Evolutionary conservation across 2,888 invertebrate species (phyloP).

Genomic region (Frankliniella intonsa): DNA sequence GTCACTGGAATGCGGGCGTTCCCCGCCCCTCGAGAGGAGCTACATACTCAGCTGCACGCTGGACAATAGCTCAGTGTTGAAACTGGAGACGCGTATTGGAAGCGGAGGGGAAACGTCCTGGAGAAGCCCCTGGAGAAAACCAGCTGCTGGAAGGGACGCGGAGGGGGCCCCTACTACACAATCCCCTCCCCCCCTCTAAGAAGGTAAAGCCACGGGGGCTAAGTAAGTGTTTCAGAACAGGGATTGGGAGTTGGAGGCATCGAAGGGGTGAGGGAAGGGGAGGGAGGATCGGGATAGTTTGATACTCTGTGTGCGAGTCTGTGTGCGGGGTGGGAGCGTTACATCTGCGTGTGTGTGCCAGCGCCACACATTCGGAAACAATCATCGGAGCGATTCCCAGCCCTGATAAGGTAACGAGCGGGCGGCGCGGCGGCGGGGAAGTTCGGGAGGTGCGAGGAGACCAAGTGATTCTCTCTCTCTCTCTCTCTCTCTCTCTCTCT

Average conservation of each 20-base stretch:
- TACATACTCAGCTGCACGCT: too few relatives aligned
- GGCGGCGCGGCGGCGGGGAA: background rate
- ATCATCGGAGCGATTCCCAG: background rate
- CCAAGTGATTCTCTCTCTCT: background rate
- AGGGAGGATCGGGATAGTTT: too few relatives aligned
- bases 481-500: too few relatives aligned
- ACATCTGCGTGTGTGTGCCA: background rate
- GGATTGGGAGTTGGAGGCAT: background rate
- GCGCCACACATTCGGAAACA: constrained; percentile 1
- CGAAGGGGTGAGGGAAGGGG: background rate
- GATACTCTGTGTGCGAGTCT: background rate
- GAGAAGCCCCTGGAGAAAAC: too few relatives aligned
- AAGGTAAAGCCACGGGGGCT: constrained; percentile 15
- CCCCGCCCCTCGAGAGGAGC: too few relatives aligned
- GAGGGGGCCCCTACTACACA: too few relatives aligned
- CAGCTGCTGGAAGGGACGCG: too few relatives aligned
- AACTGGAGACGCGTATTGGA: too few relatives aligned
- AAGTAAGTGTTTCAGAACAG: constrained; percentile 12
- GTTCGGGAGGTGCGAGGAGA: background rate
- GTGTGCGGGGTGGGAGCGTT: background rate
- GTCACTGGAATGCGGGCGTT: too few relatives aligned
- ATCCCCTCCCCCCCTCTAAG: background rate
- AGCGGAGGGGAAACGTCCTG: too few relatives aligned
- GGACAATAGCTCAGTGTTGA: too few relatives aligned
- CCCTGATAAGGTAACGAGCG: constrained; percentile 14